phyloP scores from a whole-genome alignment of 2,888 invertebrate genomes.

The Kryphioiulus occultus region DNA sequence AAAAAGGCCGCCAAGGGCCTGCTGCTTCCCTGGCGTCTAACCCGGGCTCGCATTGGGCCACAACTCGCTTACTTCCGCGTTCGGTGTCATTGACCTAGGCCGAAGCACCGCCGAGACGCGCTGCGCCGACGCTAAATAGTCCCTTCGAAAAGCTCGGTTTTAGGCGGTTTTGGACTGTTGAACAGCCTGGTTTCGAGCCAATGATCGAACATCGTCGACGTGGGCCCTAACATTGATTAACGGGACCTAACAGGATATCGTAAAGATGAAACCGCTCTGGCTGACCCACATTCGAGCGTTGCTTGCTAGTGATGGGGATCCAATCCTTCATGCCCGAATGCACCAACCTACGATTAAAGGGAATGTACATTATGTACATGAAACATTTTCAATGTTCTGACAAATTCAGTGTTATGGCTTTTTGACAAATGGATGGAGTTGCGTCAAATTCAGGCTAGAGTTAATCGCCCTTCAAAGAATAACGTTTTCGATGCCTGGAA shows the following conservation, averaged over 20 bases:
- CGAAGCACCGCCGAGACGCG: background rate
- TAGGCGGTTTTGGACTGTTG: background rate
- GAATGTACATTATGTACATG: background rate
- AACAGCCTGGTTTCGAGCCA: background rate
- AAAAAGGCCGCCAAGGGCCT: background rate
- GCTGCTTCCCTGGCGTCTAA: conserved; percentile 16
- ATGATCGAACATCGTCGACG: background rate
- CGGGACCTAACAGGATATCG: background rate
- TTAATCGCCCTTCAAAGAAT: too few relatives aligned
- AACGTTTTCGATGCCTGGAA: too few relatives aligned
- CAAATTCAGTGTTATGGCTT: too few relatives aligned
- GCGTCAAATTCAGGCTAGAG: too few relatives aligned
- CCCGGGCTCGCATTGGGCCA: conserved; percentile 30
- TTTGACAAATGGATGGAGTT: too few relatives aligned
- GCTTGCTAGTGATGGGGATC: background rate
- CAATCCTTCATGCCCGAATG: background rate
- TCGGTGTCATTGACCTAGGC: conserved; percentile 47
- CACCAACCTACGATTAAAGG: background rate
- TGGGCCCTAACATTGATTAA: background rate
- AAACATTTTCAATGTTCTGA: too few relatives aligned
- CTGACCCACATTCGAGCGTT: background rate
- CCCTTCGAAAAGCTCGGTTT: background rate
- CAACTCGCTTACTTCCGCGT: conserved; percentile 43
- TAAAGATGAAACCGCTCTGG: background rate
- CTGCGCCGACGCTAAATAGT: conserved; percentile 17